A percentile compares a stretch with the other conserved stretches of the same genome.
phyloP scores from a whole-genome alignment of 30 jellyfish, hydroid and myxozoan genomes.

The Rhopilema esculentum region DNA sequence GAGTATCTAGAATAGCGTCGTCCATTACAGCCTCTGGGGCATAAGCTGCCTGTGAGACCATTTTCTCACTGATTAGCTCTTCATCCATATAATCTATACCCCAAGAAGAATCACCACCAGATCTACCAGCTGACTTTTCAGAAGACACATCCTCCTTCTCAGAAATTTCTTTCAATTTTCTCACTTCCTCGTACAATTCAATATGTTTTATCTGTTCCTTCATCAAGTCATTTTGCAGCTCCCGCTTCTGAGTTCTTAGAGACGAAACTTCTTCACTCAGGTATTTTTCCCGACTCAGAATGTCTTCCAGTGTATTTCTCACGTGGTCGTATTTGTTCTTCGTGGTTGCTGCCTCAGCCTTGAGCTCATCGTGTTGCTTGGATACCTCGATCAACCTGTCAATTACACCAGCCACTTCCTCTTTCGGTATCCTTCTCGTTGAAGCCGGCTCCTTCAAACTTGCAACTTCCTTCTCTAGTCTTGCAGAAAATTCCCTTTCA shows the following conservation, averaged over 20 bases:
- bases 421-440: conserved; percentile 11
- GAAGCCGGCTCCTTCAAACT: conserved; percentile 14
- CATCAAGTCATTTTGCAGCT: conserved; percentile 64
- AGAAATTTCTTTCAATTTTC: conserved; percentile 1
- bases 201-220: conserved; percentile 59
- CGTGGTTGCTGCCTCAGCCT: conserved; percentile 40
- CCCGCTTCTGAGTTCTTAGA: conserved; percentile 63
- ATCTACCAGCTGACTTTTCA: not conserved
- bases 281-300: conserved; percentile 62
- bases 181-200: conserved; percentile 56
- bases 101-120: not conserved
- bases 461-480: conserved; percentile 31
- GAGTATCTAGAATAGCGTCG: not conserved
- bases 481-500: conserved; percentile 57
- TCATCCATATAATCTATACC: not conserved
- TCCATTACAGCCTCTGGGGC: not conserved
- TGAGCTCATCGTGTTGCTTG: conserved; percentile 59
- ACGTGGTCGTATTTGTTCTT: conserved; percentile 60
- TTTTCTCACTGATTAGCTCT: not conserved
- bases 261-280: conserved; percentile 66
- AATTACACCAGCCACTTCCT: conserved; percentile 62
- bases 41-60: not conserved
- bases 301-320: conserved; percentile 61
- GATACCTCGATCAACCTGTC: conserved; percentile 71
- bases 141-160: conserved; percentile 11